Percentiles rank a stretch among this genome's conserved stretches.
Conservation (phyloP, 2,797 vertebrate species). For the Aeoliscus strigatus region DNA sequence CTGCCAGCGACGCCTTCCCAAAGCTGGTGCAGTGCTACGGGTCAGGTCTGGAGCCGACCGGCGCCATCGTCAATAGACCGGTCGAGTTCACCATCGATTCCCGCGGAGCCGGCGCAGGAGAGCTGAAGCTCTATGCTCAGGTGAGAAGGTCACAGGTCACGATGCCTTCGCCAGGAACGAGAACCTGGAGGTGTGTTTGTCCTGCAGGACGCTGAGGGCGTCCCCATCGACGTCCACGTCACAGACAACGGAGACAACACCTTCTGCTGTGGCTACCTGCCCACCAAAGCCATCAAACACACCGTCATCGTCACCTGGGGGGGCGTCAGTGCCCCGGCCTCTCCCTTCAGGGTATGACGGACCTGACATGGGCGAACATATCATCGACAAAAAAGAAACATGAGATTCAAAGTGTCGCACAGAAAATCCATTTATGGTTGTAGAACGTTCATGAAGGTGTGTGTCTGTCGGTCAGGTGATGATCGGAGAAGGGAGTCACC, state of each 20-base stretch:
- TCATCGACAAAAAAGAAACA: no score
- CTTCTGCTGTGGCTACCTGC: constrained; percentile 87
- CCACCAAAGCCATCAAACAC: constrained; percentile 92
- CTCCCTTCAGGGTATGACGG: constrained; percentile 90
- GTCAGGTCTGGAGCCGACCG: constrained; percentile 83
- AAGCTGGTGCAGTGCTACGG: constrained; percentile 94
- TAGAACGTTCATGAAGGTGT: constrained; percentile 45
- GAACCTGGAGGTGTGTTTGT: no score
- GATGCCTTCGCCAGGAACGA: no score
- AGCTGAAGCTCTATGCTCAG: constrained; percentile 93
- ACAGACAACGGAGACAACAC: constrained; percentile 88
- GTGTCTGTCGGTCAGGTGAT: constrained; percentile 78
- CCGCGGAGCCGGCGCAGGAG: constrained; percentile 83
- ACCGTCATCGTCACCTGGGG: constrained; percentile 95
- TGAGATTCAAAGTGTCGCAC: no score
- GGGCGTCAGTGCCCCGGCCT: constrained; percentile 88
- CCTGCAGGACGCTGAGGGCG: constrained; percentile 86
- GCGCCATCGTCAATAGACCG: constrained; percentile 85
- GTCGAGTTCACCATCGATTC: constrained; percentile 92
- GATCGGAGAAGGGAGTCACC: constrained; percentile 90
- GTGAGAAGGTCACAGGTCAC: constrained; percentile 64
- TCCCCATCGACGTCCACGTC: constrained; percentile 88
- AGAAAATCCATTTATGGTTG: no score
- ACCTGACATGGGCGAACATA: no score
- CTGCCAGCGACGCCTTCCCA: constrained; percentile 81